A percentile compares a stretch with the other conserved stretches of the same genome.
Conservation (phyloP, 2,797 vertebrate genomes). For the Pangasius larnaudii region DNA sequence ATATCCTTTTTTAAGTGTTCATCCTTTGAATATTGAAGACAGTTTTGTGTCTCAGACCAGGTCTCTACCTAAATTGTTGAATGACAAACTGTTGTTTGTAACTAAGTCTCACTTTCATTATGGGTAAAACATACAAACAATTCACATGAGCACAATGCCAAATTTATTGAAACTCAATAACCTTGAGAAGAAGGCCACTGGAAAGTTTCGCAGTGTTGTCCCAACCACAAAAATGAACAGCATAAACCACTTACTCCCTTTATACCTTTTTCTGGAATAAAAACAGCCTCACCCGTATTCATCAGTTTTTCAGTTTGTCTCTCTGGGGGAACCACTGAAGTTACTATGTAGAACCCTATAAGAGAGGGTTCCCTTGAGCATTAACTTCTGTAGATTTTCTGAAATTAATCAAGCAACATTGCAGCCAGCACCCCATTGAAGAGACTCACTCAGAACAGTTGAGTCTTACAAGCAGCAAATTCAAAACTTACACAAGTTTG, state of each 20-base stretch:
- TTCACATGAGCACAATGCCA: too few relatives aligned
- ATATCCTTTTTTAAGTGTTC: background rate
- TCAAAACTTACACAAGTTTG: background rate
- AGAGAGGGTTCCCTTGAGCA: background rate
- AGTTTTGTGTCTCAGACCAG: background rate
- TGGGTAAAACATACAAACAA: background rate
- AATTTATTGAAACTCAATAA: background rate
- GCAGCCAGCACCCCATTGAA: background rate
- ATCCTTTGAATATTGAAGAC: background rate
- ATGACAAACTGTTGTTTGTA: background rate
- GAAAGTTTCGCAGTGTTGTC: conserved; percentile 19
- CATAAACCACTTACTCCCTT: background rate
- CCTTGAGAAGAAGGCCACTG: background rate
- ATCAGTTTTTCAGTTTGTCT: background rate
- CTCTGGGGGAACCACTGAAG: background rate
- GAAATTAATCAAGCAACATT: background rate
- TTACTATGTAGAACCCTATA: background rate
- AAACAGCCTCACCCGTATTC: conserved; percentile 1
- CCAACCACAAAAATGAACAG: conserved; percentile 28
- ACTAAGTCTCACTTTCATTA: background rate
- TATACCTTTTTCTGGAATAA: conserved; percentile 1
- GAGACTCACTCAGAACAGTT: background rate
- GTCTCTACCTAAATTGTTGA: background rate
- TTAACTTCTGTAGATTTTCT: background rate
- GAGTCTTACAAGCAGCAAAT: background rate